Evolutionary conservation across 2,797 vertebrate species (phyloP), one percentile per base, ranked within the genome.

Genomic region (Ciconia nigra): DNA sequence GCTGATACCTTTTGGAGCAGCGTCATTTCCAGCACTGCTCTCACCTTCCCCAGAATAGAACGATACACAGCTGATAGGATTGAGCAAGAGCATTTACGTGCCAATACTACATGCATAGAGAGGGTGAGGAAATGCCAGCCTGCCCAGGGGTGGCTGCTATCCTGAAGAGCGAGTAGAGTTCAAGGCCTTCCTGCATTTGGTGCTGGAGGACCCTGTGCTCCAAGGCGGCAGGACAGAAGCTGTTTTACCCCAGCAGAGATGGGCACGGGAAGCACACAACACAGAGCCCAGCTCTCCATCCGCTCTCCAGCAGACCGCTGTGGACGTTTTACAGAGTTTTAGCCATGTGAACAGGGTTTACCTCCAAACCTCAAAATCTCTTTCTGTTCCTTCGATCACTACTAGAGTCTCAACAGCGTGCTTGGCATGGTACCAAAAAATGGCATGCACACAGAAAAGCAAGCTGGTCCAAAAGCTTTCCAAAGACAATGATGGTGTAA

Each of bases 21-120:
- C 11, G 7, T 85, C 10, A 86, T 87, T 95, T 72, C 76, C 66
- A 89, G 79, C 42, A 61, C 57, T 69, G 79, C 89, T 89, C 72
- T 92, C 82, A 78, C n/a, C 70, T 85, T 93, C 69, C 92, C 87
- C 92, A 89, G 92, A 96, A 92, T 77, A 96, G 96, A 92, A 92
- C 2, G 67, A 91, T 33, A 97, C 3, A 33, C 84, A 85, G 95
- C 67, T 77, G 71, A 83, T 3, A 37, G 79, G 57, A 94, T 28
- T 93, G 86, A 87, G 90, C 84, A 95, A 83, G 41, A 52, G 62
- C 49, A 87, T 70, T 81, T 69, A 51, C 0, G 2, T 54, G 69
- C 84, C 84, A 83, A 15, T 41, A 46, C 46, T 39, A 77, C 28
- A 63, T 28, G 55, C 63, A 77, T 29, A 62, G 79, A 93, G 63